Evolutionary conservation across 2,797 vertebrate species (phyloP).

Genomic region (Prunella strophiata): DNA sequence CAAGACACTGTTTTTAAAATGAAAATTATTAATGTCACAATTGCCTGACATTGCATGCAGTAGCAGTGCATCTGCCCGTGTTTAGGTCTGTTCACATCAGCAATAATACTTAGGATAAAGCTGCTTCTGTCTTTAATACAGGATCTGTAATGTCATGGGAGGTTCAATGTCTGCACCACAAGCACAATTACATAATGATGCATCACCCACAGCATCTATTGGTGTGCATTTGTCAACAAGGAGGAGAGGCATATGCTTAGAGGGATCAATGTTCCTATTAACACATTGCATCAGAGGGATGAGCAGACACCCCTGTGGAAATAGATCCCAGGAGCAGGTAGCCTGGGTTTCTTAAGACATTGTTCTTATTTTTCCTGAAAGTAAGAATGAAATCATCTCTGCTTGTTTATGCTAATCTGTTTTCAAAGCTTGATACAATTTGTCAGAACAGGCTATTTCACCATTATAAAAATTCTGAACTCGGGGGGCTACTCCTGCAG

Average conservation of each 20-base stretch:
- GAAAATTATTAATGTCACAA: neutral
- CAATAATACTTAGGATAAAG: constrained; percentile 35
- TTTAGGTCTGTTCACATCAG: neutral
- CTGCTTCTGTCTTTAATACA: constrained; percentile 47
- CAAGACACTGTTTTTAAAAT: neutral
- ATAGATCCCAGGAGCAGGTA: neutral
- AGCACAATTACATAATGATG: constrained; percentile 31
- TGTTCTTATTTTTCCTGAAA: neutral
- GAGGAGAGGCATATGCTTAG: neutral
- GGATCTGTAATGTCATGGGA: constrained; percentile 34
- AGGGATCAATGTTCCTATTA: neutral
- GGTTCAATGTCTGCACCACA: constrained; percentile 32
- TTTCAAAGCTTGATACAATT: neutral
- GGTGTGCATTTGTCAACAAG: neutral
- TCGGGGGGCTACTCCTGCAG: neutral
- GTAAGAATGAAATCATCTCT: neutral
- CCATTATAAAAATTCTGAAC: neutral
- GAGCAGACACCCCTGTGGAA: neutral
- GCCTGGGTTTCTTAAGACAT: neutral
- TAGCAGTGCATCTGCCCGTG: neutral
- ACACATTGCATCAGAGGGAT: neutral
- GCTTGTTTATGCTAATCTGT: neutral
- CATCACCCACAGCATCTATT: neutral
- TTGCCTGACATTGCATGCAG: neutral
- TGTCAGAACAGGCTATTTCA: neutral